Conservation (phyloP, 2,888 invertebrate species). For the Diachrysia chrysitis region DNA sequence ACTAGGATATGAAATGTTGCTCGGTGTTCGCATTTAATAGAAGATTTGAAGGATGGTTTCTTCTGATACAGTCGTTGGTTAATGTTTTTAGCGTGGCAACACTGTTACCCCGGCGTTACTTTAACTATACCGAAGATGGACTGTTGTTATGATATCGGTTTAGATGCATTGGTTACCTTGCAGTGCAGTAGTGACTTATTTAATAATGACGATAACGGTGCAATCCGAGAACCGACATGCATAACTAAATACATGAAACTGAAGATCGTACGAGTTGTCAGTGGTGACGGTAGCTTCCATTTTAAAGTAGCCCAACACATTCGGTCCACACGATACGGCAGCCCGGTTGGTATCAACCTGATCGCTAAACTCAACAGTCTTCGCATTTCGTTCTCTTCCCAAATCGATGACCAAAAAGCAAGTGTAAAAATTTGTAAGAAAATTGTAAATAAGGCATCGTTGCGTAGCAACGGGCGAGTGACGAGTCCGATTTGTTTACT, state of each 20-base stretch:
- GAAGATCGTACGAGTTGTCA: slow-evolving; percentile 42
- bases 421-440: slow-evolving; percentile 65
- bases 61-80: slow-evolving; percentile 28
- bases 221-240: slow-evolving; percentile 14
- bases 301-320: slow-evolving; percentile 8
- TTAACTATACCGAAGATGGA: slow-evolving; percentile 16
- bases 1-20: slow-evolving; percentile 30
- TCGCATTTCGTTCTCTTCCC: slow-evolving; percentile 75
- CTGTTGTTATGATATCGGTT: slow-evolving; percentile 26
- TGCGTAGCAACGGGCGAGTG: slow-evolving; percentile 74
- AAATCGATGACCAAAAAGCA: slow-evolving; percentile 85
- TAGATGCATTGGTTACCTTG: slow-evolving; percentile 37
- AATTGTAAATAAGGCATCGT: slow-evolving; percentile 75
- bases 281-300: slow-evolving; percentile 28
- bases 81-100: slow-evolving; percentile 30
- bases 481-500: slow-evolving; percentile 56
- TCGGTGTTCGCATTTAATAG: slow-evolving; percentile 47
- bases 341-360: slow-evolving; percentile 10
- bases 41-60: slow-evolving; percentile 30
- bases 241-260: slow-evolving; percentile 12
- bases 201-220: slow-evolving; percentile 12
- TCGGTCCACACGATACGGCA: slow-evolving; percentile 13
- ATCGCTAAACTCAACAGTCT: slow-evolving; percentile 56
- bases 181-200: slow-evolving; percentile 22
- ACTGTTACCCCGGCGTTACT: slow-evolving; percentile 22